Evolutionary conservation across 2,113 vertebrate species (phyloP), one percentile per base, ranked within the genome.

Genomic region (Mesitornis unicolor): DNA sequence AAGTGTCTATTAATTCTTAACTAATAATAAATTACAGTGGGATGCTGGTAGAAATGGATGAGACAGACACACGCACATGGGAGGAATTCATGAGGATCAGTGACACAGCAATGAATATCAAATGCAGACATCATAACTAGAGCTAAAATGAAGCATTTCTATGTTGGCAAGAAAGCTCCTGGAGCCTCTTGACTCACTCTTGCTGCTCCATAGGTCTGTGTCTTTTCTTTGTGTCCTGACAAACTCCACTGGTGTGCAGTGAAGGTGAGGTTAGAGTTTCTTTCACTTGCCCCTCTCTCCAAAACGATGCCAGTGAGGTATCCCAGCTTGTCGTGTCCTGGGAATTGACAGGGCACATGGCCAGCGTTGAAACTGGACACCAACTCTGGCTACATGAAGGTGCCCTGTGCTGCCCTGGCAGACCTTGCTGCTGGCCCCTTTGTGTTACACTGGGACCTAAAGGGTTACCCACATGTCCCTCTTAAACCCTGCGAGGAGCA

Each of bases 1-100:
- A 92, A 96, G 83, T 96, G 90, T 81, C 82, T 84, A 95, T 91
- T 94, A 95, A 94, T 94, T 93, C 69, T 91, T 96, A 95, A 96
- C 94, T 97, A 95, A 96, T 96, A 96, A 96, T 97, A 96, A 97
- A 95, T 96, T 97, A 84, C 74, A 47, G 73, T n/a, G 71, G 57
- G 56, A 65, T 61, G 67, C 84, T 96, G 97, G 90, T 94, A 73
- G 89, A 77, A 97, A 97, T 65, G 89, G 87, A 93, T 74, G 80
- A 83, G 90, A 78, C 69, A 74, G 26, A 33, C 40, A 35, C 54
- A 56, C 10, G 76, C 89, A 86, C 73, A 96, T 8, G n/a, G 70
- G 75, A 88, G 77, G 88, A 87, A 96, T 97, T 97, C 73, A 86
- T 93, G 95, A 89, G 67, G 79, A 87, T 75, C n/a, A 36, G 75